These are phyloP conservation scores for Melanotus villosus DNA, from an alignment of 2,888 invertebrate genomes.

Conservation along the genomic window DNA sequence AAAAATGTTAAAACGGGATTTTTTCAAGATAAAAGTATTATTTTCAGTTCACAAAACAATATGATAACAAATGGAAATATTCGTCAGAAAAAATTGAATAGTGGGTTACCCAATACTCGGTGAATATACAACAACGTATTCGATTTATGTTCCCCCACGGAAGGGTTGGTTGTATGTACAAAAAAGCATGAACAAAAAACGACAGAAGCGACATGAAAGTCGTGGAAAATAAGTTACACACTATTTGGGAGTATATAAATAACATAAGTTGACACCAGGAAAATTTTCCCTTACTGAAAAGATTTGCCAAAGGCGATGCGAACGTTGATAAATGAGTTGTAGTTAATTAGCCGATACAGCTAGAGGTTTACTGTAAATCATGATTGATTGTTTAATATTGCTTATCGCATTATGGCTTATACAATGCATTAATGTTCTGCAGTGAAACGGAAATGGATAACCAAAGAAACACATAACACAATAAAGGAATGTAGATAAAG, in stretches of 20 bases:
- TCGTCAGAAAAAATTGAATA: background rate
- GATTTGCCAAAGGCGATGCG: background rate
- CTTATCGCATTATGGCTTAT: background rate
- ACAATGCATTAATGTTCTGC: background rate
- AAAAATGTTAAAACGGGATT: too few species aligned
- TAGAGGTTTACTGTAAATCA: background rate
- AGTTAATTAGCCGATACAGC: slow-evolving; percentile 16
- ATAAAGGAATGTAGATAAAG: too few species aligned
- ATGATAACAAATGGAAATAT: background rate
- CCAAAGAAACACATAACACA: background rate
- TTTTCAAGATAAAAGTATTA: too few species aligned
- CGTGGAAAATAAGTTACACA: slow-evolving; percentile 1
- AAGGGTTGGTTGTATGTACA: background rate
- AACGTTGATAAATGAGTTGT: background rate
- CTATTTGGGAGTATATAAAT: background rate
- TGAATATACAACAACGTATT: slow-evolving; percentile 11
- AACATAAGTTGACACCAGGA: background rate
- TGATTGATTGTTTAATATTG: slow-evolving; percentile 12
- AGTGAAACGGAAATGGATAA: background rate
- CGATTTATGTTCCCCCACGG: slow-evolving; percentile 18
- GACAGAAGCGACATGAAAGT: background rate
- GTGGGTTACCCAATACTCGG: background rate
- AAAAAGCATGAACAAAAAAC: slow-evolving; percentile 23
- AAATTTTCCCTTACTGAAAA: background rate
- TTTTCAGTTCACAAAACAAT: background rate